Conservation (phyloP, 2,797 vertebrate genomes). For the Manis crassicaudata region DNA sequence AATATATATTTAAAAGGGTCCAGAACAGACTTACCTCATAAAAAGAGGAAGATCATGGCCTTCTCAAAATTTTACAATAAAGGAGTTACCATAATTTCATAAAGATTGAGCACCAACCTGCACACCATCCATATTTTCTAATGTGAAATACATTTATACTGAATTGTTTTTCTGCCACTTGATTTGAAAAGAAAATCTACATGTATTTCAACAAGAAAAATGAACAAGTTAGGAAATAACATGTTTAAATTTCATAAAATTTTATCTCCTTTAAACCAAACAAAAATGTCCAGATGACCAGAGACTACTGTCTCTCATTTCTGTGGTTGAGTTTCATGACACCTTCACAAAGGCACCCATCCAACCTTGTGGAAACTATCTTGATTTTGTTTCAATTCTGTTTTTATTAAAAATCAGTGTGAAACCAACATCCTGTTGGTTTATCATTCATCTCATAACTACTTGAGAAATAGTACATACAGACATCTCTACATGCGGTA, state of each 20-base stretch:
- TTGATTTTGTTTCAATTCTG: slow-evolving; percentile 2
- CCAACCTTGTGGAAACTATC: background rate
- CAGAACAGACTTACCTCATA: background rate
- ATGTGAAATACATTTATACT: background rate
- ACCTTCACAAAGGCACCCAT: background rate
- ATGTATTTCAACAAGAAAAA: background rate
- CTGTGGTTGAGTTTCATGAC: background rate
- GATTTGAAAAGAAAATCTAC: background rate
- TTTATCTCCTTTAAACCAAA: background rate
- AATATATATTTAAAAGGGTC: background rate
- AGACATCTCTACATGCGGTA: background rate
- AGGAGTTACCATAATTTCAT: background rate
- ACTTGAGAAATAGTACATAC: background rate
- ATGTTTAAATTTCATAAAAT: background rate
- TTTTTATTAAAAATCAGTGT: background rate
- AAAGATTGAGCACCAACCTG: background rate
- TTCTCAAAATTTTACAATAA: background rate
- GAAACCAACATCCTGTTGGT: background rate
- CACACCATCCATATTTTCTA: background rate
- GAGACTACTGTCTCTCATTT: background rate
- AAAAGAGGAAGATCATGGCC: background rate
- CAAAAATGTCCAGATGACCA: background rate
- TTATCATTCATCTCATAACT: background rate
- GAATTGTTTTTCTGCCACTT: background rate
- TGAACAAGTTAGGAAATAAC: background rate